A percentile compares a stretch with the other conserved stretches of the same genome.
Conservation (phyloP, 1,140 invertebrate species). For the Gyrodactylus bullatarudis region DNA sequence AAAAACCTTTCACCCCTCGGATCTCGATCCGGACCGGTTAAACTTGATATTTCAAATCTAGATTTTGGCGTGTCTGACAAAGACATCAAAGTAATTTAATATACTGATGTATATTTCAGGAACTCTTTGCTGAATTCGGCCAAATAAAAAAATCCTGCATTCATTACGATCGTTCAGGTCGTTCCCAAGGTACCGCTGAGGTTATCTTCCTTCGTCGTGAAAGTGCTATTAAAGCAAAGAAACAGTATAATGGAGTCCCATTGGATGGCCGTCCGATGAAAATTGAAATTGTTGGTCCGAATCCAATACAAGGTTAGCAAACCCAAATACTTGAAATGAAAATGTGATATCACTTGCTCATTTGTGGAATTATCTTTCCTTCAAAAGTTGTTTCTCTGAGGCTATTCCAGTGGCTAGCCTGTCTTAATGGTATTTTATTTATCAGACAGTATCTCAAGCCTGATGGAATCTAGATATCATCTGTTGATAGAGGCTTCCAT, state of each 20-base stretch:
- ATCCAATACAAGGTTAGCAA: neutral
- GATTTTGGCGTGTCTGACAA: conserved; percentile 6
- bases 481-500: too few relatives aligned
- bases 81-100: conserved; percentile 6
- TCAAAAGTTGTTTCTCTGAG: too few relatives aligned
- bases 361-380: too few relatives aligned
- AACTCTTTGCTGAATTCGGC: conserved; percentile 72
- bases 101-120: neutral
- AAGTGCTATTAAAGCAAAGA: conserved; percentile 74
- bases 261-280: conserved; percentile 33
- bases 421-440: too few relatives aligned
- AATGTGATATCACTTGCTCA: too few relatives aligned
- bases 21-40: neutral
- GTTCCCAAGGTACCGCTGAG: conserved; percentile 74
- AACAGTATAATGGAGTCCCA: conserved; percentile 84
- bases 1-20: neutral
- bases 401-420: too few relatives aligned
- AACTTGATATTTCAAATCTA: conserved; percentile 3
- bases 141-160: conserved; percentile 60
- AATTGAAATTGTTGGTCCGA: neutral
- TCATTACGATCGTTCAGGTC: conserved; percentile 75
- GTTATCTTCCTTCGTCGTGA: conserved; percentile 59
- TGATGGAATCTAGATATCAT: too few relatives aligned
- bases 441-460: too few relatives aligned
- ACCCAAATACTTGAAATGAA: neutral